These are phyloP conservation scores for Temnopleurus reevesii DNA, from an alignment of 53 echinoderm and acorn worm genomes.

Conservation along the genomic window DNA sequence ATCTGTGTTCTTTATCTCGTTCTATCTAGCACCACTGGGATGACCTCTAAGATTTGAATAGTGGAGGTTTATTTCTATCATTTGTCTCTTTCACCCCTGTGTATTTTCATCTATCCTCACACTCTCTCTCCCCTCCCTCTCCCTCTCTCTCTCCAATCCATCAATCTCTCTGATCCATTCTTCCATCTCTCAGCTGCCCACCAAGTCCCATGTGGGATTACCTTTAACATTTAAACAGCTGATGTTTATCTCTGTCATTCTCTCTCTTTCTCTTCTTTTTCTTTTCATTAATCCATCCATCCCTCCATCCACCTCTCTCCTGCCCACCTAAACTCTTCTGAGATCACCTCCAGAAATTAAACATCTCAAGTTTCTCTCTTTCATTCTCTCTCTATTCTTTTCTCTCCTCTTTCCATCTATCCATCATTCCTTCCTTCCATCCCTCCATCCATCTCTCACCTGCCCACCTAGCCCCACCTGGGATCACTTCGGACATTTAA, in stretches of 20 bases:
- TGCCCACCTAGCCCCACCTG: neutral
- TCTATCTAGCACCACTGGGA: too few relatives aligned
- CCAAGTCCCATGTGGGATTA: neutral
- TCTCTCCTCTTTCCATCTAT: neutral
- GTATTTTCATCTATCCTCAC: too few relatives aligned
- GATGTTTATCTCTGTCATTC: neutral
- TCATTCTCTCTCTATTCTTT: neutral
- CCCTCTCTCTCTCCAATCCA: neutral
- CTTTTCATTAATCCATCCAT: too few relatives aligned
- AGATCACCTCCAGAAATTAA: too few relatives aligned
- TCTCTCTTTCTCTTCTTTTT: too few relatives aligned
- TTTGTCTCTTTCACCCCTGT: neutral
- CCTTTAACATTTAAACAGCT: too few relatives aligned
- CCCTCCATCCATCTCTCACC: neutral
- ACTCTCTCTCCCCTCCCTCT: neutral
- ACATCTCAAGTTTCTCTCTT: too few relatives aligned
- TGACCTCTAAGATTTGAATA: too few relatives aligned
- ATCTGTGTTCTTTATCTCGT: neutral
- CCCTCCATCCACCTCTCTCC: neutral
- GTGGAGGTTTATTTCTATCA: too few relatives aligned
- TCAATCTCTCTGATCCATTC: neutral
- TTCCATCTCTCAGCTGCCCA: neutral
- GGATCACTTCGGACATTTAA: slow-evolving; percentile 44
- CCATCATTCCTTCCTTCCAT: neutral
- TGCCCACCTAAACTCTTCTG: neutral